These are phyloP conservation scores for Chrysina gloriosa DNA, from an alignment of 2,888 invertebrate species.

Conservation along the genomic window DNA sequence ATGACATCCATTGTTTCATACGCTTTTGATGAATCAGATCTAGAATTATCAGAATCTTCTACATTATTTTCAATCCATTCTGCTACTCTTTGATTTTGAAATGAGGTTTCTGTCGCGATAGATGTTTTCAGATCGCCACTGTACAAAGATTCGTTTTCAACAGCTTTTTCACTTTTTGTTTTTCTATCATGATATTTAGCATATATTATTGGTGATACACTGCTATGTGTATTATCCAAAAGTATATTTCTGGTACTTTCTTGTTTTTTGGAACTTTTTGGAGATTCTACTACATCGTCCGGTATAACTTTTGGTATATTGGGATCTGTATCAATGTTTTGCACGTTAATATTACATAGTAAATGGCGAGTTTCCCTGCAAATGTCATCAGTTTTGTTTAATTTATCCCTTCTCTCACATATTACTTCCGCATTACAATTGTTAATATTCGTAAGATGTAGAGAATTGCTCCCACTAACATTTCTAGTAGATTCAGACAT, in stretches of 20 bases:
- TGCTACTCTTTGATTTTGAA: conserved; percentile 68
- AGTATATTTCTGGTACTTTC: conserved; percentile 84
- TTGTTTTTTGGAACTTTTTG: conserved; percentile 77
- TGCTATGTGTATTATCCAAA: conserved; percentile 80
- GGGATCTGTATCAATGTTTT: conserved; percentile 50
- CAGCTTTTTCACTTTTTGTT: conserved; percentile 37
- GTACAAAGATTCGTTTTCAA: conserved; percentile 48
- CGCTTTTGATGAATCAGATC: conserved; percentile 60
- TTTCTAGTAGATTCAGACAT: not conserved
- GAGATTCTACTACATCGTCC: conserved; percentile 3
- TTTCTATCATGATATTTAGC: conserved; percentile 65
- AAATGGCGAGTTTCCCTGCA: conserved; percentile 46
- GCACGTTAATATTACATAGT: conserved; percentile 51
- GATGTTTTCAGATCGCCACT: conserved; percentile 50
- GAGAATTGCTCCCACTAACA: conserved; percentile 2
- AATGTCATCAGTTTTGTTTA: not conserved
- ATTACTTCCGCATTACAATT: conserved; percentile 8
- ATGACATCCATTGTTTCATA: conserved; percentile 63
- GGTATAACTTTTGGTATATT: conserved; percentile 40
- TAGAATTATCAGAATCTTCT: conserved; percentile 65
- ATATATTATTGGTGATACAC: conserved; percentile 79
- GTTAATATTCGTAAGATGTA: not conserved
- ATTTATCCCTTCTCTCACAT: conserved; percentile 14
- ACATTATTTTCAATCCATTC: conserved; percentile 81
- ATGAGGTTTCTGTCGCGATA: conserved; percentile 50